phyloP scores from a whole-genome alignment of 1,140 invertebrate genomes.

The Hydropsyche tenuis region DNA sequence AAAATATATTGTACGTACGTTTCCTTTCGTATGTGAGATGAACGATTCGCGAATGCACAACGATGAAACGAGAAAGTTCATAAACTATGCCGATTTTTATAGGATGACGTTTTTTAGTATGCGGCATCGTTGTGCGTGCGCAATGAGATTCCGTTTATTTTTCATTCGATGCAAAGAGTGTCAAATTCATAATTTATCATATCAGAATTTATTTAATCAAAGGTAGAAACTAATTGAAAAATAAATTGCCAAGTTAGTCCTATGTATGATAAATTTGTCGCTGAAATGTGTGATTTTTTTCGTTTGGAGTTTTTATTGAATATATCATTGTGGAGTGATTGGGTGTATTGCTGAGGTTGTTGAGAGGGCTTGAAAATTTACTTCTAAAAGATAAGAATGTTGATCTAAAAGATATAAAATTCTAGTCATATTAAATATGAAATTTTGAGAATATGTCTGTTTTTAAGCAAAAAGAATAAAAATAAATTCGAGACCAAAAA shows the following conservation, averaged over 20 bases:
- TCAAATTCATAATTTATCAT: slow-evolving; percentile 4
- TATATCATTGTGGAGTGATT: not conserved
- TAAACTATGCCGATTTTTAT: too few relatives aligned
- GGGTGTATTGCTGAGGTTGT: not conserved
- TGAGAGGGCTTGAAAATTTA: slow-evolving; percentile 16
- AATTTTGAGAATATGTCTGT: slow-evolving; percentile 12
- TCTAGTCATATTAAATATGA: not conserved
- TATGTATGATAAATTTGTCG: not conserved
- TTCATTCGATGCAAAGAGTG: not conserved
- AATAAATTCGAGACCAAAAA: slow-evolving; percentile 20
- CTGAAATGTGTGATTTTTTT: slow-evolving; percentile 4
- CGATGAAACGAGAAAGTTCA: too few relatives aligned
- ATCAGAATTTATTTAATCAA: not conserved
- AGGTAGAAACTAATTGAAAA: not conserved
- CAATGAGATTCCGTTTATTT: too few relatives aligned
- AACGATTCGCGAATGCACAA: too few relatives aligned
- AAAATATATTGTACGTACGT: too few relatives aligned
- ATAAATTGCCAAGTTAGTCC: too few relatives aligned
- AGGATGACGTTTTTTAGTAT: too few relatives aligned
- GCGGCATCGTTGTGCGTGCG: too few relatives aligned
- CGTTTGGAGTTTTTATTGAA: not conserved
- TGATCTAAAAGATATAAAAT: not conserved
- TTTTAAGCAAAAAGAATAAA: slow-evolving; percentile 13
- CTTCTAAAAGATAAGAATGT: slow-evolving; percentile 1
- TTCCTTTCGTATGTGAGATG: too few relatives aligned